Percentiles rank a stretch among this genome's conserved stretches.
phyloP scores from a whole-genome alignment of 1,140 invertebrate genomes.

The Leucophenga varia region DNA sequence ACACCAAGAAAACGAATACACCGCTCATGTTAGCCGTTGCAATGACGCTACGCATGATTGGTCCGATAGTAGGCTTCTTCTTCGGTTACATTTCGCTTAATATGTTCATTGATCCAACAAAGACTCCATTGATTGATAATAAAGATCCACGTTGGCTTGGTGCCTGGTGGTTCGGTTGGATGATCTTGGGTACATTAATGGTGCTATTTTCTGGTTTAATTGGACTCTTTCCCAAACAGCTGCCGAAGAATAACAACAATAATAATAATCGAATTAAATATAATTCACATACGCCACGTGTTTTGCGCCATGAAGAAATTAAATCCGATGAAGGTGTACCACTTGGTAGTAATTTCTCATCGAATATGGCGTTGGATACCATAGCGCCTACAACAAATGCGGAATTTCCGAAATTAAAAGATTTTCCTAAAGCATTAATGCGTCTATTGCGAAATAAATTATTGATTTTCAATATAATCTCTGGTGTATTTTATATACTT shows the following conservation, averaged over 20 bases:
- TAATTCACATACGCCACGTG: slow-evolving; percentile 45
- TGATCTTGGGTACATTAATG: slow-evolving; percentile 62
- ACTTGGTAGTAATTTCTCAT: slow-evolving; percentile 38
- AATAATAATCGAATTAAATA: slow-evolving; percentile 15
- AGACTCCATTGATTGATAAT: slow-evolving; percentile 65
- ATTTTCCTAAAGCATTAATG: slow-evolving; percentile 62
- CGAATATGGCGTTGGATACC: slow-evolving; percentile 39
- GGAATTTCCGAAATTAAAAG: slow-evolving; percentile 47
- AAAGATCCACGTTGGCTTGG: slow-evolving; percentile 68
- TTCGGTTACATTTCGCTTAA: slow-evolving; percentile 63
- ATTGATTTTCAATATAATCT: slow-evolving; percentile 62
- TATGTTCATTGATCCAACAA: slow-evolving; percentile 65
- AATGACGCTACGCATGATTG: slow-evolving; percentile 47
- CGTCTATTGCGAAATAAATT: slow-evolving; percentile 64
- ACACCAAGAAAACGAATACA: slow-evolving; percentile 68
- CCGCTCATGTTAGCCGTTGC: slow-evolving; percentile 62
- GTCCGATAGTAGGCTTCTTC: slow-evolving; percentile 48
- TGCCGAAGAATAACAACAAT: slow-evolving; percentile 48
- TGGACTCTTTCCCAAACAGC: slow-evolving; percentile 62
- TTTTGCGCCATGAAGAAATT: slow-evolving; percentile 41
- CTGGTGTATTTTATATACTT: slow-evolving; percentile 65
- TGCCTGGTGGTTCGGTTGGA: slow-evolving; percentile 73
- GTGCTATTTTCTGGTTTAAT: slow-evolving; percentile 63
- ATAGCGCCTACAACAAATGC: slow-evolving; percentile 28
- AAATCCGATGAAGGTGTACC: slow-evolving; percentile 36